These are phyloP conservation scores for Polyommatus icarus DNA, from an alignment of 2,888 invertebrate genomes.

Conservation along the genomic window DNA sequence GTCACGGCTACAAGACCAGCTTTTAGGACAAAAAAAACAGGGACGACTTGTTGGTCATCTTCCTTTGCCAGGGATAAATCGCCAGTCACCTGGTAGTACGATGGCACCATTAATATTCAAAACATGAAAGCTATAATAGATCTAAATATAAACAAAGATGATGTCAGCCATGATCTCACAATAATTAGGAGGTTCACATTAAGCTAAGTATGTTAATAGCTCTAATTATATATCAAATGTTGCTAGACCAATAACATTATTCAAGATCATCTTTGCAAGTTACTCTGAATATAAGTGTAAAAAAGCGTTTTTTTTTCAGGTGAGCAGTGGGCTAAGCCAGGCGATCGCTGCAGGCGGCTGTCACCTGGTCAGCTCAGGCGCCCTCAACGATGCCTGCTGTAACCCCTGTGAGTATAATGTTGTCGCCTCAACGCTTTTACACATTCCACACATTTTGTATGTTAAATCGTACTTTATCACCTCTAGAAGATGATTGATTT, in stretches of 20 bases:
- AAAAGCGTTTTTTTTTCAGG: slow-evolving; percentile 47
- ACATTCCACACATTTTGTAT: too few relatives aligned
- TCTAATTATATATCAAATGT: neutral
- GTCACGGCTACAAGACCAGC: neutral
- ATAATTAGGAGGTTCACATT: slow-evolving; percentile 8
- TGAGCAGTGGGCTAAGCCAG: slow-evolving; percentile 72
- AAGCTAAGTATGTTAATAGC: neutral
- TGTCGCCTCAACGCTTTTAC: neutral
- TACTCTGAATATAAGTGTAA: too few relatives aligned
- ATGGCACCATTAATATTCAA: neutral
- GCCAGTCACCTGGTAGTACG: too few relatives aligned
- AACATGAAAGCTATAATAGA: neutral
- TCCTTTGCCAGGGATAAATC: too few relatives aligned
- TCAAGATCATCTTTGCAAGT: neutral
- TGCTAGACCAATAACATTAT: neutral
- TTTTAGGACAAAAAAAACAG: too few relatives aligned
- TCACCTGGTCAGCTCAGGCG: slow-evolving; percentile 71
- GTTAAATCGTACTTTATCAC: too few relatives aligned
- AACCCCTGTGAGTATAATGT: slow-evolving; percentile 66
- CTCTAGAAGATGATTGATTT: too few relatives aligned
- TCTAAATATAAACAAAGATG: neutral
- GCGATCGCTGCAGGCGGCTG: slow-evolving; percentile 75
- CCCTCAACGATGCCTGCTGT: slow-evolving; percentile 67
- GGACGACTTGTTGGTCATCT: too few relatives aligned
- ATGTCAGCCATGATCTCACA: neutral